Base-by-base conservation (phyloP, 2,797 vertebrate species). In the Mus spretus region DNA sequence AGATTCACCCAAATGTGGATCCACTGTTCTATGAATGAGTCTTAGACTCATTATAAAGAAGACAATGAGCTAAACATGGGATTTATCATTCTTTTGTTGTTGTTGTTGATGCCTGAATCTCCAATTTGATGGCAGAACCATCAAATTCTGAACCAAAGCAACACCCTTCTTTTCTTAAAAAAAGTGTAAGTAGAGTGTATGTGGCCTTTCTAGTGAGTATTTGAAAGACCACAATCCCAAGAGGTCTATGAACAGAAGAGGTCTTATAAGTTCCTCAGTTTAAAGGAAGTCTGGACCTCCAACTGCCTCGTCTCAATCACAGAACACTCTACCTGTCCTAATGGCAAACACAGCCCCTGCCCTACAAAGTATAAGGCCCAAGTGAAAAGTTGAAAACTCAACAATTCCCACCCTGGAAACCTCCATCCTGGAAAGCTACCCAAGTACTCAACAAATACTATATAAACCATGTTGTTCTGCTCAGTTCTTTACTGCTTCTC, bases 111-210 rank as follows among this genome's bases (percentile, higher is more conserved):
- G 22, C n/a, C 9, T 19, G 40, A 72, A 87, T 87, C 40, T 44
- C 8, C 0, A n/a, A 11, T 14, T n/a, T 19, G 28, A 3, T n/a
- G 74, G 20, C 20, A 37, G 40, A 24, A n/a, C 0, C 19, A 22
- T 63, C 37, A 61, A 47, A 50, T 47, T 63, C 28, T n/a, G 40
- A 63, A 4, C 20, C 55, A 78, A n/a, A 61, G n/a, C 17, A 78
- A 50, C 34, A 15, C 22, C 7, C 3, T n/a, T 78, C 6, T 40
- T 61, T 24, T 19, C 11, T 63, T 63, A 78, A 78, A 61, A 24
- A 24, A 61, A 2, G 0, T 61, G 3, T 34, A 59, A 57, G 5
- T n/a, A 88, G 70, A 44, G 4, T 17, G 22, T 61, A 61, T 9
- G 8, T 44, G 19, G 11, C 17, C 19, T 47, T 77, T 77, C 37